Conservation (phyloP, 2,888 invertebrate species). For the Drosophila limbata region DNA sequence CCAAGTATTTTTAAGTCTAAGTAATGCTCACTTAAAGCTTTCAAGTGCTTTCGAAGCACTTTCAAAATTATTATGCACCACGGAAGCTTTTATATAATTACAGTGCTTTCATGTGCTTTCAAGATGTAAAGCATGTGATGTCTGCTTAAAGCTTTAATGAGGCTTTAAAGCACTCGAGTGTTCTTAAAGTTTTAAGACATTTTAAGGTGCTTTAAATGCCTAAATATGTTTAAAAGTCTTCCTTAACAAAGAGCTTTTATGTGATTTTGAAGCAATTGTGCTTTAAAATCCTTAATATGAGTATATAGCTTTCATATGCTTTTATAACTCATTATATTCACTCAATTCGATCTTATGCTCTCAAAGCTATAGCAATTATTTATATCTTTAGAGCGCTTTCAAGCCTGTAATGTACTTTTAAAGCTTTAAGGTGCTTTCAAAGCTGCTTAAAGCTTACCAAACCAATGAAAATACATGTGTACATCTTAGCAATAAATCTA, state of each 20-base stretch:
- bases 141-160: background rate
- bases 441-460: background rate
- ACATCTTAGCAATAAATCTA: background rate
- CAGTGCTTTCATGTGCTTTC: background rate
- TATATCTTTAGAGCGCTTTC: too few relatives aligned
- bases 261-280: too few relatives aligned
- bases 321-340: too few relatives aligned
- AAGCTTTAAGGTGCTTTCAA: background rate
- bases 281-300: too few relatives aligned
- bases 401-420: background rate
- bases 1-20: background rate
- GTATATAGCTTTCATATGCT: too few relatives aligned
- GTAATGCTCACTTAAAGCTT: background rate
- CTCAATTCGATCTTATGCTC: too few relatives aligned
- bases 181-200: background rate
- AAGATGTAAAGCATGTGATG: background rate
- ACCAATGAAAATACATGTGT: slow-evolving; percentile 14
- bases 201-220: too few relatives aligned
- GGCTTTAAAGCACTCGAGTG: background rate
- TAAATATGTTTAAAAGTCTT: too few relatives aligned
- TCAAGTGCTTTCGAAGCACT: background rate
- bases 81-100: background rate
- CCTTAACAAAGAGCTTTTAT: too few relatives aligned
- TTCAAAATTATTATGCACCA: background rate
- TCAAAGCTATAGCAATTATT: too few relatives aligned